These are phyloP conservation scores for Paracanthobrama guichenoti DNA, from an alignment of 2,113 vertebrate genomes.

Conservation along the genomic window DNA sequence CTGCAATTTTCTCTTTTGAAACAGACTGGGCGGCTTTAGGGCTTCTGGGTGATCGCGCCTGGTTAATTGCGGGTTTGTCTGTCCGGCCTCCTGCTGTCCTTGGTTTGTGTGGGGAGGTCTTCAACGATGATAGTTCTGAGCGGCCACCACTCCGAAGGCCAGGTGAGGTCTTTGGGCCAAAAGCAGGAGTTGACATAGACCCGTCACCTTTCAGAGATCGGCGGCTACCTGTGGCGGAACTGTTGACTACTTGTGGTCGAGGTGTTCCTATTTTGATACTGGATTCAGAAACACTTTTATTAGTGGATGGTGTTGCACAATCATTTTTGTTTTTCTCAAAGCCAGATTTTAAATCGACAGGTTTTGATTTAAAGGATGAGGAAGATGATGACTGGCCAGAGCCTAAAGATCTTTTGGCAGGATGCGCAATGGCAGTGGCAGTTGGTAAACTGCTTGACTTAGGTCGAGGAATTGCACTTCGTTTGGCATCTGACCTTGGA, in stretches of 20 bases:
- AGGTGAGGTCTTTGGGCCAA: conserved; percentile 45
- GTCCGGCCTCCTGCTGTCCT: conserved; percentile 41
- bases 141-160: conserved; percentile 40
- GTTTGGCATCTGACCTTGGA: conserved; percentile 47
- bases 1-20: conserved; percentile 66
- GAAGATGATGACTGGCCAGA: conserved; percentile 50
- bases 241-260: conserved; percentile 31
- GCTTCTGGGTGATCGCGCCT: conserved; percentile 44
- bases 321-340: conserved; percentile 30
- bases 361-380: background rate
- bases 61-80: conserved; percentile 37
- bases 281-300: conserved; percentile 17
- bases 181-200: background rate
- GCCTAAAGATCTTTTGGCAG: conserved; percentile 53
- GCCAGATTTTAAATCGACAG: conserved; percentile 34
- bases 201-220: conserved; percentile 35
- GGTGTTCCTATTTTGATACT: conserved; percentile 41
- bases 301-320: conserved; percentile 2
- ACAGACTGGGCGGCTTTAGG: conserved; percentile 25
- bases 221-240: background rate
- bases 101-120: conserved; percentile 39
- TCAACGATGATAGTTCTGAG: conserved; percentile 40
- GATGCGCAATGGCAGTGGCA: conserved; percentile 26
- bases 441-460: conserved; percentile 45
- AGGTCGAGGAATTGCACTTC: conserved; percentile 62